phyloP scores from a whole-genome alignment of 2,113 vertebrate genomes.

The Thinocorus orbignyianus region DNA sequence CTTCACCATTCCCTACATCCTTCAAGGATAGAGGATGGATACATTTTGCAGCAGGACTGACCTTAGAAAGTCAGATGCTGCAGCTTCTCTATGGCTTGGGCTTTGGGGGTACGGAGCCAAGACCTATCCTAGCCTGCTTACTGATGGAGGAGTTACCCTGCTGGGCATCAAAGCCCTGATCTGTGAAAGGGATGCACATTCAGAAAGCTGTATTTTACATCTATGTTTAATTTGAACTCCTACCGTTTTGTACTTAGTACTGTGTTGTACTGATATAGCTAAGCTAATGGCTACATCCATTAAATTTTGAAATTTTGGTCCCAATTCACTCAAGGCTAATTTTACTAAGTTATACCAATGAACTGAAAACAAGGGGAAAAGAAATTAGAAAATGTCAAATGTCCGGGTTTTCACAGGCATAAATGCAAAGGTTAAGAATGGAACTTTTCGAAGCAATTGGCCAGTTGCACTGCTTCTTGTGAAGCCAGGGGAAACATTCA shows the following conservation, averaged over 20 bases:
- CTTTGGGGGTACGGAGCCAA: accelerated
- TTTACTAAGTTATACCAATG: neutral
- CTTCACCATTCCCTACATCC: neutral
- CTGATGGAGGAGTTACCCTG: neutral
- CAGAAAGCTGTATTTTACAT: neutral
- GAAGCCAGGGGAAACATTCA: neutral
- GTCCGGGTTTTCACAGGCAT: neutral
- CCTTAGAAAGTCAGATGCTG: neutral
- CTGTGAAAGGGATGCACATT: neutral
- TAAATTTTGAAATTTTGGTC: neutral
- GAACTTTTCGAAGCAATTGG: neutral
- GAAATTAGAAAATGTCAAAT: neutral
- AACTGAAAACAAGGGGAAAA: neutral
- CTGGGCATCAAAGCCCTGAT: neutral
- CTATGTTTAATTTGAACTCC: neutral
- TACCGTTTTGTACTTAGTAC: neutral
- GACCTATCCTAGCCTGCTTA: neutral
- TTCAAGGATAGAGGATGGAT: neutral
- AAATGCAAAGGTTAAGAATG: neutral
- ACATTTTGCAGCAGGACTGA: neutral
- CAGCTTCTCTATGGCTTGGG: neutral
- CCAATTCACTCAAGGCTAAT: neutral
- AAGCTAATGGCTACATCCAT: neutral
- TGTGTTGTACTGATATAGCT: neutral
- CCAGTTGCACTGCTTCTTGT: neutral